phyloP scores from a whole-genome alignment of 2,888 invertebrate genomes.

The Merodon equestris region DNA sequence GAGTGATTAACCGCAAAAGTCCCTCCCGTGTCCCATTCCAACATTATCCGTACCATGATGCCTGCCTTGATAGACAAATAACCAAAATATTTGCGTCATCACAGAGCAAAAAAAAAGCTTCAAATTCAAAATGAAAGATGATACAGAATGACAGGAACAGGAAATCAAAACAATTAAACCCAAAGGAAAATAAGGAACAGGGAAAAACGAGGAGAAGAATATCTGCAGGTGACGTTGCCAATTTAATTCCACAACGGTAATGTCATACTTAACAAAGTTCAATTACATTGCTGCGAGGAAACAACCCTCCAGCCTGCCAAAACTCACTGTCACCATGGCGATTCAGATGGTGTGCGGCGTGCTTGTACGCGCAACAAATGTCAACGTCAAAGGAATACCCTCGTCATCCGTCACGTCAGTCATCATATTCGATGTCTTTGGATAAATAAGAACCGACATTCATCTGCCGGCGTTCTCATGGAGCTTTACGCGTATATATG shows the following conservation, averaged over 20 bases:
- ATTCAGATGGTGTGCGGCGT: not conserved
- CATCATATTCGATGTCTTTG: no score
- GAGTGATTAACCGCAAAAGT: constrained; percentile 42
- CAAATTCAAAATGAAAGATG: constrained; percentile 25
- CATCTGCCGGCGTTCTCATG: constrained; percentile 52
- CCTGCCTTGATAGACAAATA: constrained; percentile 42
- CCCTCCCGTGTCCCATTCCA: constrained; percentile 15
- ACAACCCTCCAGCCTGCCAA: constrained; percentile 17
- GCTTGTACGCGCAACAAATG: constrained; percentile 50
- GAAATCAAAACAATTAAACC: constrained; percentile 10
- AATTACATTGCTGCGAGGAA: constrained; percentile 34
- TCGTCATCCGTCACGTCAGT: no score
- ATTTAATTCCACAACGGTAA: constrained; percentile 45
- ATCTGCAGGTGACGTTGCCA: constrained; percentile 47
- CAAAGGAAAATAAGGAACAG: not conserved
- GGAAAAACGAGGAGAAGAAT: constrained; percentile 8
- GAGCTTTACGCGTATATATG: constrained; percentile 48
- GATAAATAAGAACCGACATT: constrained; percentile 6
- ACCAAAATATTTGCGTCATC: constrained; percentile 16
- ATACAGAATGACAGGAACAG: constrained; percentile 21
- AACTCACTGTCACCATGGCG: constrained; percentile 25
- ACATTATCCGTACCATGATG: constrained; percentile 14
- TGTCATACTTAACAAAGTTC: constrained; percentile 45
- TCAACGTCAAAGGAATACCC: constrained; percentile 25
- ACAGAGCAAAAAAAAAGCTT: constrained; percentile 13